Evolutionary conservation across 1,140 invertebrate species (phyloP).

Genomic region (Bacillus rossius): DNA sequence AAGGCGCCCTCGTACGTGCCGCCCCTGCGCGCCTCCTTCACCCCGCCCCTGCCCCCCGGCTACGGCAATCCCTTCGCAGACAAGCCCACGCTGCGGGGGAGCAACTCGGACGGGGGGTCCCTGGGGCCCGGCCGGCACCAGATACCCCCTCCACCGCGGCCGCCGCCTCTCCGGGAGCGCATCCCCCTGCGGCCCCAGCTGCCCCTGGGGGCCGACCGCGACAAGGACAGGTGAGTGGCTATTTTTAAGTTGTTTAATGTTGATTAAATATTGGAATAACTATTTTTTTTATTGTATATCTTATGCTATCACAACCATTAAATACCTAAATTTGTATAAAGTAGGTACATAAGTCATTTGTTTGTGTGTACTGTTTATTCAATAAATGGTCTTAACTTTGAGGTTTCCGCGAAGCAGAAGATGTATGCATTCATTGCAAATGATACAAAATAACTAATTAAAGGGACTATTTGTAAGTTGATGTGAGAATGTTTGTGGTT

Average conservation of each 20-base stretch:
- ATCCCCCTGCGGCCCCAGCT: constrained; percentile 68
- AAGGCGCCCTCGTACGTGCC: constrained; percentile 76
- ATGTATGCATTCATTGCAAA: too few relatives aligned
- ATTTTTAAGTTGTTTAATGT: neutral
- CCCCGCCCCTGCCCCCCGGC: constrained; percentile 63
- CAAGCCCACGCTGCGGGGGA: constrained; percentile 71
- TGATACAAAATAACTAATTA: neutral
- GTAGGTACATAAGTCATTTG: too few relatives aligned
- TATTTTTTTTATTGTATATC: neutral
- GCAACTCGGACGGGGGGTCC: constrained; percentile 39
- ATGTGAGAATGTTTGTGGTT: neutral
- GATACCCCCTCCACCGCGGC: constrained; percentile 60
- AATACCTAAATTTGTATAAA: too few relatives aligned
- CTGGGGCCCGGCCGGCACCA: constrained; percentile 39
- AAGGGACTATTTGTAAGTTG: neutral
- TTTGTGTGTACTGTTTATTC: too few relatives aligned
- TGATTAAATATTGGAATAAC: neutral
- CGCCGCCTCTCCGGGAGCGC: constrained; percentile 68
- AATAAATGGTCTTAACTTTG: too few relatives aligned
- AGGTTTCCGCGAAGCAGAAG: too few relatives aligned
- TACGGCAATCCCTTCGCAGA: constrained; percentile 76
- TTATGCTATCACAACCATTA: too few relatives aligned
- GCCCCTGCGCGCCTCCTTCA: constrained; percentile 67
- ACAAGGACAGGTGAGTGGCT: constrained; percentile 8
- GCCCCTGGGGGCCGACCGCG: constrained; percentile 44